phyloP scores from a whole-genome alignment of 2,113 vertebrate genomes.

The Meleagris gallopavo region DNA sequence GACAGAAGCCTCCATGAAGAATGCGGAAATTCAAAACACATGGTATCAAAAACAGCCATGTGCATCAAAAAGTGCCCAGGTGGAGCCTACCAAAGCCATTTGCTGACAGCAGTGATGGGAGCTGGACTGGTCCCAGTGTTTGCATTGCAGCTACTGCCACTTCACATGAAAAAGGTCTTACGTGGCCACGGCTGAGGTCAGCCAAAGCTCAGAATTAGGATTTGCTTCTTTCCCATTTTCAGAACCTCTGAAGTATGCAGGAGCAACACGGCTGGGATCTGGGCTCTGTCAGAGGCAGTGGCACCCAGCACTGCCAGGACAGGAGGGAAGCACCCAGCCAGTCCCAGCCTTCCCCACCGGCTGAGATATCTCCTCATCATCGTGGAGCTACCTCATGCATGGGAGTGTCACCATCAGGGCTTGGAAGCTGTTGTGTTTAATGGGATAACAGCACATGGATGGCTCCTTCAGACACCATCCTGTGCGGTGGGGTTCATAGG shows the following conservation, averaged over 20 bases:
- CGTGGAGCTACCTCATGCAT: background rate
- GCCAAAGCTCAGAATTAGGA: background rate
- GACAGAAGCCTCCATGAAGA: background rate
- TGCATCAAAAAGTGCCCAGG: background rate
- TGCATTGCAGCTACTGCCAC: background rate
- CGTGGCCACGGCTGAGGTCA: accelerated
- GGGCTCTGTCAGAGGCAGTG: too few species aligned
- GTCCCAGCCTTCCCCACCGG: background rate
- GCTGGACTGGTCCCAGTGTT: background rate
- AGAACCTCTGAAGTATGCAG: background rate
- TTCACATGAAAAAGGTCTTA: background rate
- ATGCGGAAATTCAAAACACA: background rate
- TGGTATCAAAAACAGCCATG: background rate
- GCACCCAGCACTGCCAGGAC: background rate
- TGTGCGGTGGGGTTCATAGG: accelerated
- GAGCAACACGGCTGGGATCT: background rate
- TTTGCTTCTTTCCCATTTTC: background rate
- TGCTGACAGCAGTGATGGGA: background rate
- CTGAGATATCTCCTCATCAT: background rate
- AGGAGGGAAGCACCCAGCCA: background rate
- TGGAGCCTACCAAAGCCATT: background rate
- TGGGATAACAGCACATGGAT: background rate
- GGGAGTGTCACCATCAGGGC: background rate
- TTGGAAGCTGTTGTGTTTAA: background rate
- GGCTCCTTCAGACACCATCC: background rate